Percentiles rank a stretch among this genome's conserved stretches.
These are phyloP conservation scores for Terebella lapidaria DNA, from an alignment of 2,888 invertebrate species.

Conservation along the genomic window DNA sequence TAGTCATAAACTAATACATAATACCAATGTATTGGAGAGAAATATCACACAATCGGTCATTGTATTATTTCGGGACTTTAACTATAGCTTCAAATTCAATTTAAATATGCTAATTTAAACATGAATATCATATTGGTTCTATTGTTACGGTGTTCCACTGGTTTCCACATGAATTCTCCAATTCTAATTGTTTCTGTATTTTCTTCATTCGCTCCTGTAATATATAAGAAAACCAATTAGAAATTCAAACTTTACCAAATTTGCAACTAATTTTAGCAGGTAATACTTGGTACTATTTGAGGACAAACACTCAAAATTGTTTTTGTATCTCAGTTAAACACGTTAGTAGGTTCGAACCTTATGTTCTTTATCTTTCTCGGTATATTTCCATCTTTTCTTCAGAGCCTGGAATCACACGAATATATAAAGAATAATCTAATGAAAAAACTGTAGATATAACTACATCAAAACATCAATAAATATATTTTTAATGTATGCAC, in stretches of 20 bases:
- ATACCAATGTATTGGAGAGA: too few relatives aligned
- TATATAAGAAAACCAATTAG: background rate
- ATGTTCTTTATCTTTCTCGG: constrained; percentile 28
- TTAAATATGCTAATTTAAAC: too few relatives aligned
- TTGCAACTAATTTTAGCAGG: too few relatives aligned
- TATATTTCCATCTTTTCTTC: constrained; percentile 29
- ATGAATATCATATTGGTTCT: background rate
- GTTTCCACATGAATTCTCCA: background rate
- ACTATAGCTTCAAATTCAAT: too few relatives aligned
- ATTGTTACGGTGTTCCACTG: background rate
- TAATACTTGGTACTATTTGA: too few relatives aligned
- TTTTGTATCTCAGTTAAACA: too few relatives aligned
- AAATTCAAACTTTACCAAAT: too few relatives aligned
- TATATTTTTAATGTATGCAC: background rate
- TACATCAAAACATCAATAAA: constrained; percentile 1
- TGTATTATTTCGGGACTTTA: too few relatives aligned
- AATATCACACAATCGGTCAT: too few relatives aligned
- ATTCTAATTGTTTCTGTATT: background rate
- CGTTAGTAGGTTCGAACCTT: too few relatives aligned
- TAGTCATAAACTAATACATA: too few relatives aligned
- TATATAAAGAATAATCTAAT: background rate
- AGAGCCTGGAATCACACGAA: constrained; percentile 20
- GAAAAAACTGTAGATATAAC: background rate
- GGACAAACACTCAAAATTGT: too few relatives aligned
- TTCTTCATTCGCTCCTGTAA: constrained; percentile 4